Conservation (phyloP, 1,140 invertebrate genomes). For the Drosophila repleta region DNA sequence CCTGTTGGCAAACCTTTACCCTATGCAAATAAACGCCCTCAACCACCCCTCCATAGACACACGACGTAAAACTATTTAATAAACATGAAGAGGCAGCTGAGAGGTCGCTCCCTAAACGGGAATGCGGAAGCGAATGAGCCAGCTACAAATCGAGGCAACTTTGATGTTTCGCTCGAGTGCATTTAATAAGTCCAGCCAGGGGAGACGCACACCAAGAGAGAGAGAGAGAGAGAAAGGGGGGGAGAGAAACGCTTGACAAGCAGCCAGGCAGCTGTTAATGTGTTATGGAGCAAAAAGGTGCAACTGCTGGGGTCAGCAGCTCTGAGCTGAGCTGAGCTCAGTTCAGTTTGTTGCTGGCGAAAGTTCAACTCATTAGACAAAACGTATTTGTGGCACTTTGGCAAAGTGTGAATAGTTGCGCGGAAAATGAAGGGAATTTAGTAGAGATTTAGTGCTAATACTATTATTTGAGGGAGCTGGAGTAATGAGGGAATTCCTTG, state of each 20-base stretch:
- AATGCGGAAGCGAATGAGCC: constrained; percentile 10
- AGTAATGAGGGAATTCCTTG: too few relatives aligned
- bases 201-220: neutral
- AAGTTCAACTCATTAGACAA: constrained; percentile 19
- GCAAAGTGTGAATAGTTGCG: neutral
- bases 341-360: neutral
- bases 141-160: constrained; percentile 40
- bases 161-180: constrained; percentile 74
- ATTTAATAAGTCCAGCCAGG: constrained; percentile 63
- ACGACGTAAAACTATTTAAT: constrained; percentile 71
- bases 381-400: neutral
- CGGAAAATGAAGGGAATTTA: neutral
- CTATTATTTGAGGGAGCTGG: too few relatives aligned
- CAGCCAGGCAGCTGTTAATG: constrained; percentile 8
- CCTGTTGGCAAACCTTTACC: neutral
- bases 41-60: constrained; percentile 21
- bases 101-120: neutral
- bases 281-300: constrained; percentile 10
- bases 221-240: neutral
- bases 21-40: constrained; percentile 12
- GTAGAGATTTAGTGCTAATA: too few relatives aligned
- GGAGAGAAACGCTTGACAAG: neutral
- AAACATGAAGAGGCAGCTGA: constrained; percentile 55
- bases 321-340: neutral
- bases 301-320: constrained; percentile 3